Base-by-base conservation (phyloP, 2,888 invertebrate genomes). In the Leptopilina syphax region DNA sequence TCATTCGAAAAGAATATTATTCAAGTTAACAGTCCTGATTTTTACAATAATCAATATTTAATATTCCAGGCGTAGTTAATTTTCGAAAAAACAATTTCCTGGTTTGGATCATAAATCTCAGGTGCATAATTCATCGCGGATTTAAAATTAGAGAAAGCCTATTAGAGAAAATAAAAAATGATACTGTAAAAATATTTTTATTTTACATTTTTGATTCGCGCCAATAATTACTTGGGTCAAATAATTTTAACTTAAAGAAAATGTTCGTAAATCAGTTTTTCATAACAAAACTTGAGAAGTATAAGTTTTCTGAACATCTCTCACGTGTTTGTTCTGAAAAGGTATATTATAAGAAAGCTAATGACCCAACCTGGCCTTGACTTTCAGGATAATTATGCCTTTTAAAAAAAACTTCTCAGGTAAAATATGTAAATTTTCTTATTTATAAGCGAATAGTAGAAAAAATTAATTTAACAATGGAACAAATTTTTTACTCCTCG, bases 341-440 rank as follows among this genome's bases (percentile, higher is more conserved):
- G 27, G 50, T 18, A 34, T 57, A 10, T 13, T 10, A 13, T 24
- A 70, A 70, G n/a, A 24, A 27, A 27, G 70, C 50, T 54, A 70
- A 70, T 70, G 65, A 24, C 34, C 27, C 65, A 65, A 65, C 65
- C 34, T 65, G 68, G 44, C 70, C 70, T 54, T 70, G 54, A 54
- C 70, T 70, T 70, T 70, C 7, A 70, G 27, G 24, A 50, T 70
- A 70, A 70, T 70, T 70, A 24, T 24, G 54, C 27, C 27, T 70
- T 27, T 70, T 27, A 27, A 70, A 70, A 70, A 47, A 70, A 24
- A 50, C 50, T 24, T 54, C 50, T 7, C 27, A 70, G 12, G 50
- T 70, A 70, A 70, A 54, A 27, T 70, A 44, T 44, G 47, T 18
- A 67, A n/a, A 44, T 41, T 41, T 6, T 18, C 41, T n/a, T 8